phyloP scores from a whole-genome alignment of 1,140 invertebrate species.

The Eumaeus atala region DNA sequence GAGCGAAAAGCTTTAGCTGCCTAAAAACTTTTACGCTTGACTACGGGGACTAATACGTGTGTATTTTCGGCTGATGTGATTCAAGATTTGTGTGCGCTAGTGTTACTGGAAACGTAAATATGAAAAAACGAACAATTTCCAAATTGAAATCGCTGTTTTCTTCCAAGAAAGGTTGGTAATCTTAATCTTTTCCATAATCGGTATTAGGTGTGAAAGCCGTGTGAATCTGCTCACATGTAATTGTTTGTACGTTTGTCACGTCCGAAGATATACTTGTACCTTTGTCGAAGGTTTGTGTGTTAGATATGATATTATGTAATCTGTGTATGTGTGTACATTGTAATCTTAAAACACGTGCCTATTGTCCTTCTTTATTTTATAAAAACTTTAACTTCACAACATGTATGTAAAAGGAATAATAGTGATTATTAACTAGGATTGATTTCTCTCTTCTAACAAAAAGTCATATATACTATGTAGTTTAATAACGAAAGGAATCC shows the following conservation, averaged over 20 bases:
- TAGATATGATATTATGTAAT: not conserved
- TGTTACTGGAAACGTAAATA: slow-evolving; percentile 32
- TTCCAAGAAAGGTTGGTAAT: slow-evolving; percentile 56
- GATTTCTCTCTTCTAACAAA: too few relatives aligned
- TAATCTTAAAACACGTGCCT: too few relatives aligned
- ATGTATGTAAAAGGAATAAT: too few relatives aligned
- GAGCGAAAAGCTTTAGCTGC: slow-evolving; percentile 62
- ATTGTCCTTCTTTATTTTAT: too few relatives aligned
- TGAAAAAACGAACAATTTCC: slow-evolving; percentile 65
- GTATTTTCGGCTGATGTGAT: slow-evolving; percentile 65
- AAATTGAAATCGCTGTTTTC: slow-evolving; percentile 62
- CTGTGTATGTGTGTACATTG: too few relatives aligned
- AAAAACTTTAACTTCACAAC: too few relatives aligned
- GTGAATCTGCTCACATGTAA: not conserved
- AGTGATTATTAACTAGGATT: too few relatives aligned
- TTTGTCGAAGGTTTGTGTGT: not conserved
- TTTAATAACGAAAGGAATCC: too few relatives aligned
- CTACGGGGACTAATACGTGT: slow-evolving; percentile 49
- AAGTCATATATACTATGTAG: too few relatives aligned
- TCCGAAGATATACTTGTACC: not conserved
- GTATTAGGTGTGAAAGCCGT: not conserved
- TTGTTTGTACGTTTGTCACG: slow-evolving; percentile 9
- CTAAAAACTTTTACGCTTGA: slow-evolving; percentile 52
- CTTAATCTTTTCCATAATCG: slow-evolving; percentile 1
- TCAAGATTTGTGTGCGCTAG: slow-evolving; percentile 38